A percentile compares a stretch with the other conserved stretches of the same genome.
These are phyloP conservation scores for Dasypolia templi DNA, from an alignment of 2,888 invertebrate species.

Conservation along the genomic window DNA sequence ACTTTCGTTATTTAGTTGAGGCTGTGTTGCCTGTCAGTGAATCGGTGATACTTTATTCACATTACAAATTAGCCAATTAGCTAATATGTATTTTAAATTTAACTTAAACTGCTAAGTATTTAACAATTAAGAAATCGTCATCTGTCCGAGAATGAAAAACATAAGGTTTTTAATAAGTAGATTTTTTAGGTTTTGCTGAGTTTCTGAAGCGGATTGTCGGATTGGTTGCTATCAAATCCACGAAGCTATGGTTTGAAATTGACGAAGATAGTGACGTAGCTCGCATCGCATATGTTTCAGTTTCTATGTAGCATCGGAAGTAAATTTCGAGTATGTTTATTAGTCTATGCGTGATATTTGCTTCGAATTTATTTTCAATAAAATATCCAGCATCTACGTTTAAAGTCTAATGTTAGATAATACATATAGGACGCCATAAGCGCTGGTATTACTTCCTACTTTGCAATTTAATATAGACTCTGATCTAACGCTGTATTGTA, in stretches of 20 bases:
- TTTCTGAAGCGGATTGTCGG: neutral
- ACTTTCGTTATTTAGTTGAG: neutral
- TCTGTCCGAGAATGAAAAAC: neutral
- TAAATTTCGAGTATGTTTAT: neutral
- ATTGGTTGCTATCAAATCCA: neutral
- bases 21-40: too few relatives aligned
- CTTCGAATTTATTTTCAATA: conserved; percentile 2
- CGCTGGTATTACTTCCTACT: neutral
- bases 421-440: too few relatives aligned
- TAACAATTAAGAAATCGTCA: too few relatives aligned
- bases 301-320: neutral
- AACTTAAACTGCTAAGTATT: too few relatives aligned
- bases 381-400: neutral
- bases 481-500: neutral
- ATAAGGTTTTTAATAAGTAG: too few relatives aligned
- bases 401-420: neutral
- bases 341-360: neutral
- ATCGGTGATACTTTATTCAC: too few relatives aligned
- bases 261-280: neutral
- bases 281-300: too few relatives aligned
- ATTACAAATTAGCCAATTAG: too few relatives aligned
- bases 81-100: too few relatives aligned
- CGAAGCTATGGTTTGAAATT: neutral
- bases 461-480: neutral
- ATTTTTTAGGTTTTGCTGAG: neutral